These are phyloP conservation scores for Drosophila littoralis DNA, from an alignment of 1,140 invertebrate species.

Conservation along the genomic window DNA sequence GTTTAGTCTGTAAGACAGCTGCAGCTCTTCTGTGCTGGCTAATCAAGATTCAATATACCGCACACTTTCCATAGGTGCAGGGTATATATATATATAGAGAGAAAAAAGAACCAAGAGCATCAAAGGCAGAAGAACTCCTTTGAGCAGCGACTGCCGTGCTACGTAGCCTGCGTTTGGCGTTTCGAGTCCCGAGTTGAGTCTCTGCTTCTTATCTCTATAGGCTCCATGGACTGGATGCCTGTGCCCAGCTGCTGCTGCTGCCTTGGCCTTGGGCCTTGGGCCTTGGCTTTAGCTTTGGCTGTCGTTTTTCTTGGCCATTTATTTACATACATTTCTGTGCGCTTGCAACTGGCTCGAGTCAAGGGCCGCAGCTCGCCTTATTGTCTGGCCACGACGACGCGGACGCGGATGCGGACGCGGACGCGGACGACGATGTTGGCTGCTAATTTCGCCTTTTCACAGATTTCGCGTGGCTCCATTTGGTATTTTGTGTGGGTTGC, in stretches of 20 bases:
- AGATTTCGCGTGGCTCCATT: constrained; percentile 51
- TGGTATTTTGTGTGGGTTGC: constrained; percentile 58
- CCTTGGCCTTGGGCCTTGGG: constrained; percentile 68
- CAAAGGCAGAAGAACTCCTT: constrained; percentile 25
- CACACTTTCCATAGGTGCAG: neutral
- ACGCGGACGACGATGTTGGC: constrained; percentile 43
- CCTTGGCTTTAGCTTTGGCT: constrained; percentile 26
- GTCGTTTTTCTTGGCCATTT: constrained; percentile 70
- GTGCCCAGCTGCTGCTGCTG: constrained; percentile 35
- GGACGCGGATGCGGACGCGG: neutral
- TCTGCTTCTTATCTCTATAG: constrained; percentile 17
- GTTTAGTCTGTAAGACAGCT: no score
- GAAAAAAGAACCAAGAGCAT: constrained; percentile 9
- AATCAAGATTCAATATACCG: neutral
- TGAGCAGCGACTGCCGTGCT: constrained; percentile 66
- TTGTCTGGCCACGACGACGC: constrained; percentile 73
- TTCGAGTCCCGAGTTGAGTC: neutral
- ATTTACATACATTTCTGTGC: constrained; percentile 71
- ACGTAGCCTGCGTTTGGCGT: constrained; percentile 44
- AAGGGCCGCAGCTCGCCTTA: constrained; percentile 75
- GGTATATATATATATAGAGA: constrained; percentile 1
- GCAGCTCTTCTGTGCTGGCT: no score
- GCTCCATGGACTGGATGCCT: constrained; percentile 19
- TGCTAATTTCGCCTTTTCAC: constrained; percentile 79
- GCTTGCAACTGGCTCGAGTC: constrained; percentile 51